Evolutionary conservation across 35 echinoderm and acorn worm genomes (phyloP).

Genomic region (Heliocidaris erythrogramma): DNA sequence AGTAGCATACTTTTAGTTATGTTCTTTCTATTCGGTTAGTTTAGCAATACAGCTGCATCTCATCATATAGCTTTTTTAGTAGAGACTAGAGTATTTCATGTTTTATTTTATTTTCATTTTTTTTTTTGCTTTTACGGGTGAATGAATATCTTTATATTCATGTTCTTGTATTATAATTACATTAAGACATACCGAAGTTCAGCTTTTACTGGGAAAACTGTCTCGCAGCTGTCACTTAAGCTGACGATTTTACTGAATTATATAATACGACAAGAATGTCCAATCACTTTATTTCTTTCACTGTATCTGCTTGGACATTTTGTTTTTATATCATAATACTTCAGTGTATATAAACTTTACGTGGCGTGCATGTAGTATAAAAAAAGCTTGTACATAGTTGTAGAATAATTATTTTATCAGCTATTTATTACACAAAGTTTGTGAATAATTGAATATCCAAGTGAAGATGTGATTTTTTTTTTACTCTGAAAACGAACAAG

Average conservation of each 20-base stretch:
- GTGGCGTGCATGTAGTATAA: neutral
- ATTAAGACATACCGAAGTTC: neutral
- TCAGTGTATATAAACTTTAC: neutral
- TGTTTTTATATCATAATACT: neutral
- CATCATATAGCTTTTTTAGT: neutral
- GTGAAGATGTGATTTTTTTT: neutral
- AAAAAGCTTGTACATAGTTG: neutral
- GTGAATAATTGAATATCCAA: neutral
- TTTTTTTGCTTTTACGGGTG: too few species aligned
- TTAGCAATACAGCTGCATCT: neutral
- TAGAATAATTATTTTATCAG: constrained; percentile 7
- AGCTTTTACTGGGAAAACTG: neutral
- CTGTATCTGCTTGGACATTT: neutral
- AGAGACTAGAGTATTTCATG: neutral
- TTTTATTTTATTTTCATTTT: too few species aligned
- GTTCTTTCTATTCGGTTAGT: neutral
- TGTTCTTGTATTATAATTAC: neutral
- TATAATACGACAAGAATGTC: neutral
- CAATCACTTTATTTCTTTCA: neutral
- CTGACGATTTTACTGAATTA: neutral
- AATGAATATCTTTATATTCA: too few species aligned
- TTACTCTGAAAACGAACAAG: neutral
- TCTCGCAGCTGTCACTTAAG: neutral
- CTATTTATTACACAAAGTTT: neutral
- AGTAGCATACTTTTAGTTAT: neutral